These are phyloP conservation scores for Philopedon plagiatum DNA, from an alignment of 2,888 invertebrate genomes.

Conservation along the genomic window DNA sequence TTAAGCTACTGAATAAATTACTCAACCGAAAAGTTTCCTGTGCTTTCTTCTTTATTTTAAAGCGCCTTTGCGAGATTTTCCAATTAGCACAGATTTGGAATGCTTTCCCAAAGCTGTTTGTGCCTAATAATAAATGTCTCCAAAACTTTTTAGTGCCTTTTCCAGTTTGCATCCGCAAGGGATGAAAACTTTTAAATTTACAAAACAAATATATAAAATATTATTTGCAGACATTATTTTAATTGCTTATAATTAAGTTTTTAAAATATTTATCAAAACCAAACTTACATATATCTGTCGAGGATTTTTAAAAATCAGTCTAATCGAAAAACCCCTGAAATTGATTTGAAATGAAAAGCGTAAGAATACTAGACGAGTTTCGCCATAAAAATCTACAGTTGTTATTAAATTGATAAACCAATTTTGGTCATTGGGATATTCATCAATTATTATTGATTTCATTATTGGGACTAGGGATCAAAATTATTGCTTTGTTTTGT, in stretches of 20 bases:
- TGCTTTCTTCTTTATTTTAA: conserved; percentile 12
- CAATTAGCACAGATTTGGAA: conserved; percentile 19
- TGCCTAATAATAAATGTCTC: conserved; percentile 13
- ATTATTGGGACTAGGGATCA: too few relatives aligned
- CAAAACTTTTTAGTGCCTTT: conserved; percentile 7
- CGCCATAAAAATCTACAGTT: too few relatives aligned
- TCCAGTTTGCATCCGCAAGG: conserved; percentile 10
- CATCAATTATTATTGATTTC: too few relatives aligned
- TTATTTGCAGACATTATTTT: background rate
- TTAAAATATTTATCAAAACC: too few relatives aligned
- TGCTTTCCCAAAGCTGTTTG: conserved; percentile 12
- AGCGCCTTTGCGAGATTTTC: conserved; percentile 16
- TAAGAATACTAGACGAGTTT: too few relatives aligned
- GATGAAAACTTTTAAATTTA: background rate
- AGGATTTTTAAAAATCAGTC: too few relatives aligned
- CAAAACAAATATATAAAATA: background rate
- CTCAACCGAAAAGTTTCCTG: conserved; percentile 13
- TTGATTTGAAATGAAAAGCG: too few relatives aligned
- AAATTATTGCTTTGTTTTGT: too few relatives aligned
- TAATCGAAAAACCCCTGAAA: too few relatives aligned
- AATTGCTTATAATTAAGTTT: conserved; percentile 2
- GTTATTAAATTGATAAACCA: too few relatives aligned
- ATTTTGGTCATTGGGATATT: too few relatives aligned
- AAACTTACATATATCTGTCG: too few relatives aligned
- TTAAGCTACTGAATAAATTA: conserved; percentile 9